Base-by-base conservation (phyloP, 2,113 vertebrate species). In the Pygoscelis antarcticus region DNA sequence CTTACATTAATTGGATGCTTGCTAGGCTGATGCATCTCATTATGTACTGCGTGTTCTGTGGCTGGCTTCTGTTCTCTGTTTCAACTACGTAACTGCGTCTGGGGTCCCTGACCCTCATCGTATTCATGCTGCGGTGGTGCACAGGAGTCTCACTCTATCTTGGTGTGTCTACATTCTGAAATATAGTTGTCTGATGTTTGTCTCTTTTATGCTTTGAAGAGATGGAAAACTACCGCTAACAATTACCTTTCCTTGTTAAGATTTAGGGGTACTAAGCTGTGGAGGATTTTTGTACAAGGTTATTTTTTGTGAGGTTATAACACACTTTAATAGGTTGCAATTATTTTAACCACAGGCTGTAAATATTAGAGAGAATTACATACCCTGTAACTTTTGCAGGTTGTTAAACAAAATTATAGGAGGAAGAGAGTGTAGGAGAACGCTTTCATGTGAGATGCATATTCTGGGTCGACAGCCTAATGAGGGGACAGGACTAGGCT, bases 261-360 rank as follows among this genome's bases (percentile, higher is more conserved):
- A 96, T 97, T 95, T 92, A 92, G 71, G 34, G 75, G 54, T 80
- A 29, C 54, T 36, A 34, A 74, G 62, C 76, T 86, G 75, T 11
- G 25, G 71, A 95, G 66, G 34, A 57, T 77, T 89, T 96, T 82
- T 74, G 55, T 75, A 32, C 91, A 96, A 95, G 91, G 93, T 96
- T 92, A 75, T 89, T 90, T 82, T 95, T 92, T 87, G 93, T 87
- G 91, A 92, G 89, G 89, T 81, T 91, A 91, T 84, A 94, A 84
- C 72, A 64, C 85, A 84, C 80, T 94, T 90, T 96, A 96, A 93
- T 96, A 87, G 89, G 77, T 89, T 91, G 94, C 91, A 94, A 89
- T 96, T 97, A 88, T 95, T 96, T 96, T 95, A 93, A 96, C 60
- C 72, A 64, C 55, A 23, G 55, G 87, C 57, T 93, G 91, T 96